Base-by-base conservation (phyloP, 2,113 vertebrate genomes). In the Orycteropus afer region DNA sequence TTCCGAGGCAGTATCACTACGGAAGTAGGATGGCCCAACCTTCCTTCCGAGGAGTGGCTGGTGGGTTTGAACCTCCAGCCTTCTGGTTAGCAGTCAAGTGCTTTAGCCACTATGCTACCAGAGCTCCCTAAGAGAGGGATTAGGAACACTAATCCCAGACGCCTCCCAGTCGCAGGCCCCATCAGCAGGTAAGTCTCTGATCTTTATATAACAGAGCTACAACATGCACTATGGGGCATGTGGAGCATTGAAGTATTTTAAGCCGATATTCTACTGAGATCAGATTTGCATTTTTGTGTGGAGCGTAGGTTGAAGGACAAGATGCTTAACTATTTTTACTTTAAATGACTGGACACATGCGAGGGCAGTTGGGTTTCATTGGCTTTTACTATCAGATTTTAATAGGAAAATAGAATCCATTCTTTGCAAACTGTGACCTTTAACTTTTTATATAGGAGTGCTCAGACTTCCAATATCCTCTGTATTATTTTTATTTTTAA, bases 361-460 rank as follows among this genome's bases (percentile, higher is more conserved):
- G 29, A 61, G 17, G 42, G 40, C 71, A 87, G 81, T 40, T 88
- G 51, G 88, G 34, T 55, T 61, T 71, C 59, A 81, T 2, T 88
- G 79, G 8, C 15, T 93, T 85, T 85, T 95, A 65, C 47, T 89
- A 13, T 61, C 82, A 78, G 22, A 67, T 82, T 86, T 92, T 81
- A 42, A 91, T 84, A 86, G 71, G 81, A 63, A 85, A 81, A 93
- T 78, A 84, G 22, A 86, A 79, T 91, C 47, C 18, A 32, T 53
- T 94, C 40, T 95, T 78, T 82, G 74, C 81, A 86, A 94, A 94
- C 18, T 59, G 4, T 89, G 55, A 77, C 29, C 40, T 94, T 85
- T 90, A 34, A 53, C 86, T 15, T 77, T 82, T 74, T 83, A 13
- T 29, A 25, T 18, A 78, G 32, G 20, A 74, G 1, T 57, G 27